Base-by-base conservation (phyloP, 2,113 vertebrate species). In the Petrocephalus zakoni region DNA sequence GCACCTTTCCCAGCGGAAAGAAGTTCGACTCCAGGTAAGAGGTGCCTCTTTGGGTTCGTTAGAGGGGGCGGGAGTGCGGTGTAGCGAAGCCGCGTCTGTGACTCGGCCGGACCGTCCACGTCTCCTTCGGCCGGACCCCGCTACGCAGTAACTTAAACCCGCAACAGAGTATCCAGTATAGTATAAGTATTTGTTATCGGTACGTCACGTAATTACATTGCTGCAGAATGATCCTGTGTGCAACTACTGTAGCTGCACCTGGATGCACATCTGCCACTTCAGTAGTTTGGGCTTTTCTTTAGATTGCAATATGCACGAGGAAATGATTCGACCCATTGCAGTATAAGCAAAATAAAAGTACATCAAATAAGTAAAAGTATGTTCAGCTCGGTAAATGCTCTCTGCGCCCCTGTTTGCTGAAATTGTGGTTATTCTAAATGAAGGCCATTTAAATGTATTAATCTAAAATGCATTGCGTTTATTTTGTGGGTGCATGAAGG, bases 1-100 rank as follows among this genome's bases (percentile, higher is more conserved):
- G 97, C 58, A 91, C 94, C 83, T 98, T 99, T 91, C 97, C 97
- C 56, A 97, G 98, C 91, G 97, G 97, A 87, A 96, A 94, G 82
- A 97, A 97, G 93, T 99, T 99, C 94, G 97, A 99, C 89, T 98
- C 98, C 90, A 99, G 98, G 98, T 98, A 92, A 92, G 22, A 51
- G 9, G n/a, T 34, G 22, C 17, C 15, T 49, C 47, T 42, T 52
- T 85, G 7, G 2, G n/a, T 47, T 46, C 9, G n/a, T n/a, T n/a
- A n/a, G n/a, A n/a, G n/a, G n/a, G n/a, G n/a, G n/a, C n/a, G n/a
- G n/a, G n/a, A n/a, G n/a, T n/a, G n/a, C n/a, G n/a, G n/a, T n/a
- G n/a, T n/a, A n/a, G n/a, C n/a, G n/a, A n/a, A n/a, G n/a, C n/a
- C n/a, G n/a, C n/a, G n/a, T n/a, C 42, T 42, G 42, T 42, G 42